Evolutionary conservation across 2,888 invertebrate genomes (phyloP).

Genomic region (Torymus aiolomorphi): DNA sequence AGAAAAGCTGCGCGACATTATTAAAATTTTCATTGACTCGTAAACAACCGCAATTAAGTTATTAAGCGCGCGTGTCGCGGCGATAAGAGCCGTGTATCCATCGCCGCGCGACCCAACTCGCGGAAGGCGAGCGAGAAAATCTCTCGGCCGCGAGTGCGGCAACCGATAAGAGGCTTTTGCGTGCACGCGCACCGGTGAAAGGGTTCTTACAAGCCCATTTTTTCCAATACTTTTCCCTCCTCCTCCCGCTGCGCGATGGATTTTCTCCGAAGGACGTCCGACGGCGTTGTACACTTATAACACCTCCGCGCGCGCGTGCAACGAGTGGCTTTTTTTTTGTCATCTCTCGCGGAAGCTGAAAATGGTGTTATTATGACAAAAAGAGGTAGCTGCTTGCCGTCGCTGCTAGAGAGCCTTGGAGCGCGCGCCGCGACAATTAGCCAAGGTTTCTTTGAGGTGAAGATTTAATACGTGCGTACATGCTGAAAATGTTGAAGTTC

Average conservation of each 20-base stretch:
- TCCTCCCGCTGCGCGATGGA: not conserved
- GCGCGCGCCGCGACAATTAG: not conserved
- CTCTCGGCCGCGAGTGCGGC: not conserved
- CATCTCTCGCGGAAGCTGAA: constrained; percentile 29
- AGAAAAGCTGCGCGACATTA: no score
- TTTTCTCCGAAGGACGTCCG: constrained; percentile 14
- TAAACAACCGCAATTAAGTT: no score
- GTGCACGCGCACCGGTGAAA: constrained; percentile 20
- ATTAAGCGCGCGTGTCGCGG: no score
- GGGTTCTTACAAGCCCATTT: constrained; percentile 27
- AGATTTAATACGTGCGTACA: no score
- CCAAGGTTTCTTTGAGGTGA: constrained; percentile 1
- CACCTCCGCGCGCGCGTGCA: constrained; percentile 2
- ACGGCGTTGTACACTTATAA: constrained; percentile 24
- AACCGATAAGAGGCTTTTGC: constrained; percentile 8
- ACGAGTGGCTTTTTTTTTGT: not conserved
- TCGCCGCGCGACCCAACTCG: no score
- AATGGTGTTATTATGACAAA: not conserved
- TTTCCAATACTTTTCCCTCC: constrained; percentile 20
- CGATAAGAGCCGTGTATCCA: no score
- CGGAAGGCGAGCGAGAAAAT: not conserved
- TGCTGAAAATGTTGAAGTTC: no score
- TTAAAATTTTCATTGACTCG: no score
- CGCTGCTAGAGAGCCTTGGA: not conserved
- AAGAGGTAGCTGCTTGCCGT: not conserved